Base-by-base conservation (phyloP, 2,888 invertebrate genomes). In the Ectemnius lituratus region DNA sequence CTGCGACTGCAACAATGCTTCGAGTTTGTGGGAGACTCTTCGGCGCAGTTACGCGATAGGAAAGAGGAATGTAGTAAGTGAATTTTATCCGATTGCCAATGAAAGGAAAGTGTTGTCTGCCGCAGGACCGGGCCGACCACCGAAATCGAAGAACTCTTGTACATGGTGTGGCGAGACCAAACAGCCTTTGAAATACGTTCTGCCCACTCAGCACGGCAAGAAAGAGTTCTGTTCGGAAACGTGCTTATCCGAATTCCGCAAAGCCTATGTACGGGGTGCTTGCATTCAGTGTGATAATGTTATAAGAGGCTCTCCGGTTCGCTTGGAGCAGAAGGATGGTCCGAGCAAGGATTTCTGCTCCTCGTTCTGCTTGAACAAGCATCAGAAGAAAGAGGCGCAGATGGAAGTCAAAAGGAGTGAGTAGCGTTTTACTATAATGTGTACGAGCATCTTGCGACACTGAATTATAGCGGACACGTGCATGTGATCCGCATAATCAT, bases 211-310 rank as follows among this genome's bases (percentile, higher is more conserved):
- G 86, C 95, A 96, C 89, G 97, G 97, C 13, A 97, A 97, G 88
- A 97, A 97, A 88, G 97, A 97, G 88, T 98, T 97, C 91, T 98
- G 97, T 91, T 97, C 97, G 0, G 97, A 97, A 91, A 95, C 95
- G 45, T 98, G 97, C 91, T 93, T 97, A 61, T 94, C 96, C 0
- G 97, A 97, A 91, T 97, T 97, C 90, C 94, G 97, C 66, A 97
- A 97, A 90, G 97, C 97, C 0, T 96, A 96, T 86, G 94, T 95
- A 85, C 96, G 97, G 92, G 97, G 97, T 70, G 95, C 96, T 62
- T 97, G 97, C 90, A 93, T 95, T 76, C 94, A 96, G 88, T 98
- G 97, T 91, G 97, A 97, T 91, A 97, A 96, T 91, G 96, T 96
- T 76, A 96, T 97, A 84, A 92, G 95, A 84, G 95, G 96, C 62